A percentile compares a stretch with the other conserved stretches of the same genome.
These are phyloP conservation scores for Aviceda subcristata DNA, from an alignment of 2,113 vertebrate genomes.

Conservation along the genomic window DNA sequence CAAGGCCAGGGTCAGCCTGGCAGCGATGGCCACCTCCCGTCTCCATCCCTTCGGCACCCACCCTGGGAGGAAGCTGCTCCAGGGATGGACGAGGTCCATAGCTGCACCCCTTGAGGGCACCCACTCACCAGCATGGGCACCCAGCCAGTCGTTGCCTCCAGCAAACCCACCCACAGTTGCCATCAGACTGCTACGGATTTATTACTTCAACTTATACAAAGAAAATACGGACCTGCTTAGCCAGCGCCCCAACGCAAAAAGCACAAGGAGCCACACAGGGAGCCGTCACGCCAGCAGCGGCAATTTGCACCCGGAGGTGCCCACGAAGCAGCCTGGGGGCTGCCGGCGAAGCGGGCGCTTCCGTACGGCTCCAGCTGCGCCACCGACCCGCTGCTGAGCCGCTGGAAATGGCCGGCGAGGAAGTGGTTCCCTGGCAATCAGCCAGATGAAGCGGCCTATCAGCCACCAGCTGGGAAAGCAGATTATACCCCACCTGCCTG, in stretches of 20 bases:
- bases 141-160: not conserved
- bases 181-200: not conserved
- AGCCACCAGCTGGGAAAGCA: not conserved
- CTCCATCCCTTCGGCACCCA: not conserved
- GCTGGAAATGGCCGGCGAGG: not conserved
- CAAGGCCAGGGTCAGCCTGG: not conserved
- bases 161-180: not conserved
- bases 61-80: not conserved
- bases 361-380: not conserved
- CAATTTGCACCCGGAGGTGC: not conserved
- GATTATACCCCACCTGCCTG: not conserved
- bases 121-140: not conserved
- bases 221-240: not conserved
- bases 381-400: not conserved
- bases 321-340: not conserved
- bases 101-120: not conserved
- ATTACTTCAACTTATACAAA: not conserved
- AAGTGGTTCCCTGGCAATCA: not conserved
- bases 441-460: constrained; percentile 10
- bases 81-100: not conserved
- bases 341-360: not conserved
- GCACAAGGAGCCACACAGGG: not conserved
- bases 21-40: not conserved
- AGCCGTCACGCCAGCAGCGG: not conserved
- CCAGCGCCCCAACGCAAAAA: not conserved